Conservation (phyloP, 2,888 invertebrate species). For the Spatulosminthurus flaviceps region DNA sequence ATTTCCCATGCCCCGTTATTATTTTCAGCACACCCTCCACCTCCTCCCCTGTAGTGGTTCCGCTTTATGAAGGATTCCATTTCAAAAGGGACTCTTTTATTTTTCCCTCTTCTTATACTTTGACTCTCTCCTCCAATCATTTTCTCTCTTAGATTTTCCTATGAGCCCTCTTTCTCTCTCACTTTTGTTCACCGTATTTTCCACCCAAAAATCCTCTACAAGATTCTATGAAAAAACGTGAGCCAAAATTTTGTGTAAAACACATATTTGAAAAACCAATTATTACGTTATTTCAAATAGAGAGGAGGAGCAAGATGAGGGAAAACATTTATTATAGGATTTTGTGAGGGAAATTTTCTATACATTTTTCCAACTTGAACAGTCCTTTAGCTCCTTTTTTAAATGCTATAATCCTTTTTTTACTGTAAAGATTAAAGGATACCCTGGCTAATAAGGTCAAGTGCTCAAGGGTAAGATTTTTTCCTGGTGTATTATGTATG, state of each 20-base stretch:
- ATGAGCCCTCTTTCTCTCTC: not conserved
- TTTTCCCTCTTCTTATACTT: slow-evolving; percentile 8
- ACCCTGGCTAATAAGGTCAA: too few species aligned
- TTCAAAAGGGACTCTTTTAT: not conserved
- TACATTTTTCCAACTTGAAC: not conserved
- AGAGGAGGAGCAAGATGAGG: not conserved
- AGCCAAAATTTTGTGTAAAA: not conserved
- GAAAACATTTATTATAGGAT: not conserved
- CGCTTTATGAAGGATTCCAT: too few species aligned
- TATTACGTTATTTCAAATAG: not conserved
- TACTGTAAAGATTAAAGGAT: too few species aligned
- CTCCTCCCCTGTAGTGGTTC: not conserved
- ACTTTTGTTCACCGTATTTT: too few species aligned
- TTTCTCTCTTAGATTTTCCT: not conserved
- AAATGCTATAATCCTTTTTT: too few species aligned
- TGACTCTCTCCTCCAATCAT: not conserved
- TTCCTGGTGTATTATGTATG: too few species aligned
- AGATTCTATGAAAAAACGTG: not conserved
- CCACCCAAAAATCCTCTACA: too few species aligned
- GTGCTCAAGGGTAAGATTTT: too few species aligned
- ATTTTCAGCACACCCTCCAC: not conserved
- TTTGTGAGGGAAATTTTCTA: not conserved
- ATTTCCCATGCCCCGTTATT: not conserved
- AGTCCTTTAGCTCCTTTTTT: too few species aligned
- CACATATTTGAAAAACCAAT: not conserved